These are phyloP conservation scores for Alectoris magna DNA, from an alignment of 2,797 vertebrate species.

Conservation along the genomic window DNA sequence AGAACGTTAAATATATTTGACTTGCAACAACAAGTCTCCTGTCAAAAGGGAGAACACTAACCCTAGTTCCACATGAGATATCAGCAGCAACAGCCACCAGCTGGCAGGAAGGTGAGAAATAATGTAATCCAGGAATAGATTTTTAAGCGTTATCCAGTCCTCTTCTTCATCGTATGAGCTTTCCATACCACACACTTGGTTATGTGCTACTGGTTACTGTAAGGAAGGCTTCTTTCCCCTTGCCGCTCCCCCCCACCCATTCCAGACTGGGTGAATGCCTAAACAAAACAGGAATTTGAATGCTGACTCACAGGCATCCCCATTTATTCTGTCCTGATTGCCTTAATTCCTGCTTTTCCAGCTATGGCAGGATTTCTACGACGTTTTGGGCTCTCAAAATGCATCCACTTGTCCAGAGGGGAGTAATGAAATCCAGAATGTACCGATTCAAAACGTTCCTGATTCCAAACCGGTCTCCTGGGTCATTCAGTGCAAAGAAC, in stretches of 20 bases:
- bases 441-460: conserved; percentile 28
- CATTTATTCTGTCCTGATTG: background rate
- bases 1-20: background rate
- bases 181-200: background rate
- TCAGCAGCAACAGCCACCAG: background rate
- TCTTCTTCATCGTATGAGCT: background rate
- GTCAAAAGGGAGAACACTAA: background rate
- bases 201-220: background rate
- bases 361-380: conserved; percentile 42
- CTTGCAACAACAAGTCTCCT: conserved; percentile 52
- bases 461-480: background rate
- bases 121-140: background rate
- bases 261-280: background rate
- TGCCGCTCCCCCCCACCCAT: rapidly evolving
- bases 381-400: conserved; percentile 36
- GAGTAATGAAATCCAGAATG: conserved; percentile 68
- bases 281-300: conserved; percentile 15
- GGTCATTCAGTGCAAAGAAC: background rate
- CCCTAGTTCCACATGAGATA: background rate
- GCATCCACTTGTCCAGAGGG: conserved; percentile 26
- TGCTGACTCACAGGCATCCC: conserved; percentile 10
- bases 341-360: conserved; percentile 37
- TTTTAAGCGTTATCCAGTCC: background rate
- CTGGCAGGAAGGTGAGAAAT: conserved; percentile 26
- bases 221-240: background rate